Base-by-base conservation (phyloP, 92 coral and sea anemone genomes). In the Pocillopora grandis region DNA sequence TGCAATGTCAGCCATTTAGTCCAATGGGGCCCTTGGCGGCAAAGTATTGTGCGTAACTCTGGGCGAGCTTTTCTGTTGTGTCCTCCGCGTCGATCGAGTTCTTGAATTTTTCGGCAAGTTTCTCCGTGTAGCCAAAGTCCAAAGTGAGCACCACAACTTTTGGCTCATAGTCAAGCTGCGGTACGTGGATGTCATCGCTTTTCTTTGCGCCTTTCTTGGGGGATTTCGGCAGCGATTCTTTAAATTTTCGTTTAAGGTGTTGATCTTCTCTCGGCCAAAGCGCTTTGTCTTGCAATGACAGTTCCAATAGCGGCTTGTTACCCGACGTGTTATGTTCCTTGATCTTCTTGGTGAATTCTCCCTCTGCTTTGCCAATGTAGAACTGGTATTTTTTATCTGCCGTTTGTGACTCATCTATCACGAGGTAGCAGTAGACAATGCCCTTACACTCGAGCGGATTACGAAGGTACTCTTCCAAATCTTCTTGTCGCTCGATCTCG, bases 11-110 rank as follows among this genome's bases (percentile, higher is more conserved):
- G 64, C 85, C 84, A 78, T 94, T 91, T n/a, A 94, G 79, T 60
- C 98, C 98, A 16, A 94, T 80, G 2, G 98, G 98, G 42, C 98
- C 89, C 84, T 79, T 89, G 55, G 95, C 88, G 4, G 92, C 98
- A 65, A 94, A 94, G 66, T 94, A 94, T 59, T 87, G 89, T 16
- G 88, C 72, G 88, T 94, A 94, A 67, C 92, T 92, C 74, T 89
- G 89, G 18, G 90, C 89, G 2, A 94, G 88, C 58, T 86, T 86
- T 35, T 88, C 87, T 0, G 92, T 82, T 14, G 86, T 78, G 65
- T 94, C 98, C 60, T 91, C 95, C 42, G 82, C 80, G 77, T 90
- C 98, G 76, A 85, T 82, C 58, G 79, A 79, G 59, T 87, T 85
- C 79, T 85, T 81, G 78, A 72, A 88, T 36, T 71, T 80, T 13